Evolutionary conservation across 2,888 invertebrate genomes (phyloP).

Genomic region (Dryocosmus kuriphilus): DNA sequence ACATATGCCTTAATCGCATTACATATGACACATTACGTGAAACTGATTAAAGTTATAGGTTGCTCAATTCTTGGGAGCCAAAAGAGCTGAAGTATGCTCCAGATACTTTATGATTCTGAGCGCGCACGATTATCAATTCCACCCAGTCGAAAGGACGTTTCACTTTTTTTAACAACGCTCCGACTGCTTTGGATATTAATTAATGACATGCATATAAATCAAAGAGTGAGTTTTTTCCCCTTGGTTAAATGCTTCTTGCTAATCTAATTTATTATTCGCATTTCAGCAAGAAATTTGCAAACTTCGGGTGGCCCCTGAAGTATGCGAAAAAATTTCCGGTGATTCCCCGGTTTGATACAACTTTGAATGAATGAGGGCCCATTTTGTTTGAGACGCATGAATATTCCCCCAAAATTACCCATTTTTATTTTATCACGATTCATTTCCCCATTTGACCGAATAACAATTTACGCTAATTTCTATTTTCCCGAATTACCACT

Average conservation of each 20-base stretch:
- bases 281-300: neutral
- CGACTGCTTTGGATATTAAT: slow-evolving; percentile 5
- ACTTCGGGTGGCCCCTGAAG: neutral
- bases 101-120: slow-evolving; percentile 8
- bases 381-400: no score
- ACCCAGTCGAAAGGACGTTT: slow-evolving; percentile 24
- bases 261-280: neutral
- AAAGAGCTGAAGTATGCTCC: slow-evolving; percentile 11
- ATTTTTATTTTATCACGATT: no score
- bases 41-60: slow-evolving; percentile 19
- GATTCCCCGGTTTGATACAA: no score
- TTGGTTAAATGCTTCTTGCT: neutral
- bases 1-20: neutral
- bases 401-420: no score
- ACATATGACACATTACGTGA: slow-evolving; percentile 27
- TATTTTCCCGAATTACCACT: no score
- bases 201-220: slow-evolving; percentile 5
- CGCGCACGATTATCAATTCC: slow-evolving; percentile 20
- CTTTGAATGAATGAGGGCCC: no score
- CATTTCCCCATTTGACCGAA: no score
- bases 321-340: neutral
- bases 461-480: no score
- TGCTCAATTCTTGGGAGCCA: neutral
- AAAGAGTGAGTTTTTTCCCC: neutral
- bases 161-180: slow-evolving; percentile 1